Evolutionary conservation across 2,113 vertebrate species (phyloP).

Genomic region (Lucifuga dentata): DNA sequence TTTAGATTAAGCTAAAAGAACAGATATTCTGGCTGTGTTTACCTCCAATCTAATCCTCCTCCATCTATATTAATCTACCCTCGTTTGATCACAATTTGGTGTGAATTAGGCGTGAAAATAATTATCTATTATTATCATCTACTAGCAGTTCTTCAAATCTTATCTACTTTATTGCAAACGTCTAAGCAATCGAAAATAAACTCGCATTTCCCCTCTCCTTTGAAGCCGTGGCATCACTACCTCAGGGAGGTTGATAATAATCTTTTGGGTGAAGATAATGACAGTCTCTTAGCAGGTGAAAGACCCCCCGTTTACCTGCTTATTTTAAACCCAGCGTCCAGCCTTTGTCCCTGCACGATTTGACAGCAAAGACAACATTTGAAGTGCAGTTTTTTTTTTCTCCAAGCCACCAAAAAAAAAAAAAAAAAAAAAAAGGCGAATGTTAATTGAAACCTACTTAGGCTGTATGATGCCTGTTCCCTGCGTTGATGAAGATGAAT

Average conservation of each 20-base stretch:
- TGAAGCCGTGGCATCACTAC: constrained; percentile 16
- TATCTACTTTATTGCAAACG: constrained; percentile 11
- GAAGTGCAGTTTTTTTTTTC: constrained; percentile 55
- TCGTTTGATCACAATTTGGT: not conserved
- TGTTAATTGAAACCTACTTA: constrained; percentile 71
- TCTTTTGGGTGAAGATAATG: constrained; percentile 41
- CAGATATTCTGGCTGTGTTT: too few species aligned
- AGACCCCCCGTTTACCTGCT: constrained; percentile 63
- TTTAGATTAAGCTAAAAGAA: too few species aligned
- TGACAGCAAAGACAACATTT: constrained; percentile 70
- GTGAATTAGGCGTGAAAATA: not conserved
- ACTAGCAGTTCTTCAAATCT: not conserved
- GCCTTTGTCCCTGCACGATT: constrained; percentile 51
- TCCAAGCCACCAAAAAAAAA: constrained; percentile 29
- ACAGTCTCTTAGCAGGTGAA: constrained; percentile 75
- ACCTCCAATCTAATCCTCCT: too few species aligned
- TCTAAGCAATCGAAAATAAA: constrained; percentile 32
- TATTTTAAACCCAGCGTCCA: constrained; percentile 68
- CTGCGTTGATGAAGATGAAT: constrained; percentile 61
- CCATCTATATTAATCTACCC: too few species aligned
- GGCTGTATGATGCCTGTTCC: constrained; percentile 47
- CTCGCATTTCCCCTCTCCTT: constrained; percentile 18
- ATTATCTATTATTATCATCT: not conserved
- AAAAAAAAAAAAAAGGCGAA: constrained; percentile 58
- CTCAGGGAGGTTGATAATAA: constrained; percentile 19